A percentile compares a stretch with the other conserved stretches of the same genome.
These are phyloP conservation scores for Dasypolia templi DNA, from an alignment of 2,888 invertebrate genomes.

Conservation along the genomic window DNA sequence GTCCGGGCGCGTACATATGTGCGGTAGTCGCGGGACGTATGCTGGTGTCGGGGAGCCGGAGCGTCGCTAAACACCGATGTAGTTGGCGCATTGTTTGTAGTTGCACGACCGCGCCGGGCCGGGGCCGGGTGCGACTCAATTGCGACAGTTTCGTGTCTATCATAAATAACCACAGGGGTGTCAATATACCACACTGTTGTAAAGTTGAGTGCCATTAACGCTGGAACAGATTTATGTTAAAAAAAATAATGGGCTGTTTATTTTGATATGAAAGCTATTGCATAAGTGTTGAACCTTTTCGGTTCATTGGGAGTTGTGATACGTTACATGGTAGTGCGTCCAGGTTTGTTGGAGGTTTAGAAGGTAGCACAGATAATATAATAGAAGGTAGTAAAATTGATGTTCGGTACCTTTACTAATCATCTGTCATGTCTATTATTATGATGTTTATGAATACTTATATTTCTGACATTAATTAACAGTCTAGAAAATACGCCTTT, in stretches of 20 bases:
- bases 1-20: conserved; percentile 66
- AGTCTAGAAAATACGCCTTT: not conserved
- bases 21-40: conserved; percentile 68
- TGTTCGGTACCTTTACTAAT: not conserved
- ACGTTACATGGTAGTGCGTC: not conserved
- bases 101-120: conserved; percentile 47
- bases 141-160: conserved; percentile 62
- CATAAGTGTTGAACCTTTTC: conserved; percentile 23
- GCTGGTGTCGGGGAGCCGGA: conserved; percentile 73
- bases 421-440: not conserved
- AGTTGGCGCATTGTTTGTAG: conserved; percentile 76
- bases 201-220: conserved; percentile 65
- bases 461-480: not conserved
- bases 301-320: not conserved
- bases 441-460: not conserved
- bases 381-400: too few relatives aligned
- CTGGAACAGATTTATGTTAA: conserved; percentile 61
- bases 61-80: conserved; percentile 78
- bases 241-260: conserved; percentile 66
- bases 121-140: conserved; percentile 60
- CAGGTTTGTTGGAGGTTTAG: not conserved
- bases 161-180: conserved; percentile 68
- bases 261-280: conserved; percentile 62
- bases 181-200: conserved; percentile 64
- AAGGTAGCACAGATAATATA: too few relatives aligned